A percentile compares a stretch with the other conserved stretches of the same genome.
Evolutionary conservation across 2,888 invertebrate genomes (phyloP).

Genomic region (Myopa testacea): DNA sequence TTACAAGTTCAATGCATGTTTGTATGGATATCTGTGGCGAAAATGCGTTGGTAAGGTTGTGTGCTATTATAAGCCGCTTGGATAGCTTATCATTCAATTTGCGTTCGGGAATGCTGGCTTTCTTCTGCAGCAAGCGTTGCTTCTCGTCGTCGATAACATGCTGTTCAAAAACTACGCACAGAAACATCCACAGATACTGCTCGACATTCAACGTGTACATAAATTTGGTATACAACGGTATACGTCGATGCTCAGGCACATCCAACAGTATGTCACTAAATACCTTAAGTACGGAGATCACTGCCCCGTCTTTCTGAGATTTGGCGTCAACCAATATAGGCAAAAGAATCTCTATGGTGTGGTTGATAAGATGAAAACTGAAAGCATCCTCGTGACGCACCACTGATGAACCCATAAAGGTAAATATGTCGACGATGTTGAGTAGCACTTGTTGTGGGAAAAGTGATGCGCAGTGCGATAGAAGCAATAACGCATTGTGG

Average conservation of each 20-base stretch:
- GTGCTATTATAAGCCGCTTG: conserved; percentile 76
- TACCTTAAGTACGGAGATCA: conserved; percentile 81
- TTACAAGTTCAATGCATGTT: conserved; percentile 76
- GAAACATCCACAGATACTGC: conserved; percentile 78
- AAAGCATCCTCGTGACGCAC: conserved; percentile 94
- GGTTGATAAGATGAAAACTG: conserved; percentile 92
- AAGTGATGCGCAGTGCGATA: conserved; percentile 82
- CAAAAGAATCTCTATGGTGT: conserved; percentile 89
- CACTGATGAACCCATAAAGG: conserved; percentile 96
- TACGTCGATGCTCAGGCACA: conserved; percentile 91
- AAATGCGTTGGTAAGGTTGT: conserved; percentile 77
- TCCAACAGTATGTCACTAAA: conserved; percentile 92
- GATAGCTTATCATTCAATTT: conserved; percentile 67
- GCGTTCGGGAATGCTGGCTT: neutral
- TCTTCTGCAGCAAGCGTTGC: conserved; percentile 58
- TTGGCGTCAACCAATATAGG: conserved; percentile 78
- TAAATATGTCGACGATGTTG: conserved; percentile 96
- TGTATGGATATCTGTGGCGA: conserved; percentile 73
- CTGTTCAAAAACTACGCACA: conserved; percentile 78
- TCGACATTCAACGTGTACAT: conserved; percentile 78
- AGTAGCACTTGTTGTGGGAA: conserved; percentile 88
- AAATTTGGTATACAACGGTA: conserved; percentile 83
- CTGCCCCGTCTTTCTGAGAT: conserved; percentile 47
- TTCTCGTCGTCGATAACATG: conserved; percentile 74
- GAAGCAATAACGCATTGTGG: conserved; percentile 87